Evolutionary conservation across 2,113 vertebrate species (phyloP).

Genomic region (Phylloscopus trochiloides): DNA sequence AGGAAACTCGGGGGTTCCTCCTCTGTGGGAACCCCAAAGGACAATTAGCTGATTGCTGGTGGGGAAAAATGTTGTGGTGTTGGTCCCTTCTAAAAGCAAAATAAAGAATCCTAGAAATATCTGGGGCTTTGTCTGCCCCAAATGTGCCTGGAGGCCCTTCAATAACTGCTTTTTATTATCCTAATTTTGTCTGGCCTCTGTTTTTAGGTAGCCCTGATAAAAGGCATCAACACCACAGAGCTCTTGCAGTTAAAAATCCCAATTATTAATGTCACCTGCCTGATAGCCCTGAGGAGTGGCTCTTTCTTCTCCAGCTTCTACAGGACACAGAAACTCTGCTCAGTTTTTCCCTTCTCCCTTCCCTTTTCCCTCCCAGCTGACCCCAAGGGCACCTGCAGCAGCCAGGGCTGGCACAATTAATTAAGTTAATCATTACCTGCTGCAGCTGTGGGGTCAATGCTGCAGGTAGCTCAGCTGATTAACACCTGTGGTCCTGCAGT

Average conservation of each 20-base stretch:
- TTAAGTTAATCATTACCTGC: background rate
- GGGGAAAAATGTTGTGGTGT: accelerated
- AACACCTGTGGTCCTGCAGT: background rate
- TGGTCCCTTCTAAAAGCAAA: background rate
- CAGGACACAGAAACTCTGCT: accelerated
- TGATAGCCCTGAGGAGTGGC: background rate
- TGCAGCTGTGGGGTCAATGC: accelerated
- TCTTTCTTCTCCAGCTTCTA: background rate
- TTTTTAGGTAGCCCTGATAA: accelerated
- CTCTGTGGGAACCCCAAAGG: background rate
- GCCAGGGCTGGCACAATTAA: background rate
- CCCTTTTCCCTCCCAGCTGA: background rate
- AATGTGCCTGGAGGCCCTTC: background rate
- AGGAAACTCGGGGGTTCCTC: background rate
- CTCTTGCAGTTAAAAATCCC: background rate
- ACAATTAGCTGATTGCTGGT: background rate
- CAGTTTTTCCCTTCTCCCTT: background rate
- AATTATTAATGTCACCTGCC: background rate
- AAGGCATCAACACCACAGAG: background rate
- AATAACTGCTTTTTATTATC: background rate
- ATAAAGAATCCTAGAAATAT: background rate
- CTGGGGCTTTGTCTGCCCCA: background rate
- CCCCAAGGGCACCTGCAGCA: background rate
- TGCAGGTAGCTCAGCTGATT: background rate
- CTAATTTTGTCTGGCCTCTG: accelerated